Conservation (phyloP, 2,888 invertebrate species). For the Sinentomon sp. region DNA sequence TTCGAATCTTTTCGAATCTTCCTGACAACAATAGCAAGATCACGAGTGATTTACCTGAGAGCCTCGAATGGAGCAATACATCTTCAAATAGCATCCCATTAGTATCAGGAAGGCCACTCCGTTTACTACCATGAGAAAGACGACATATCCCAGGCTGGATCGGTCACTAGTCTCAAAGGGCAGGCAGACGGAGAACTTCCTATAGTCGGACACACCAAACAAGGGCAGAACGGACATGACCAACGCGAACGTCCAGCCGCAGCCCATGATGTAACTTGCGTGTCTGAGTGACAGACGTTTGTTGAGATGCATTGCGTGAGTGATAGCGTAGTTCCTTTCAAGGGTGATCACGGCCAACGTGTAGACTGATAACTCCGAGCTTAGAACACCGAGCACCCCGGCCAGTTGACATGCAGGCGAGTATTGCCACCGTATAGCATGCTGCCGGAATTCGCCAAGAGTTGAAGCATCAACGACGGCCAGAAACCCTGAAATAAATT, state of each 20-base stretch:
- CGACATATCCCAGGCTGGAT: slow-evolving; percentile 59
- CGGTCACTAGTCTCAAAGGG: slow-evolving; percentile 70
- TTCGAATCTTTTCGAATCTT: no score
- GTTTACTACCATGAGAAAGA: slow-evolving; percentile 68
- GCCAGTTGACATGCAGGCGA: slow-evolving; percentile 74
- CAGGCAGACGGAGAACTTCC: slow-evolving; percentile 84
- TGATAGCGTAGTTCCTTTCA: slow-evolving; percentile 87
- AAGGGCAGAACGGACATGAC: slow-evolving; percentile 66
- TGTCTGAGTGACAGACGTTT: slow-evolving; percentile 65
- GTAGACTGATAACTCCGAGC: slow-evolving; percentile 79
- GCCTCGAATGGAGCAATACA: slow-evolving; percentile 93
- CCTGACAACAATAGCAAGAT: no score
- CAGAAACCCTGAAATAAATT: slow-evolving; percentile 36
- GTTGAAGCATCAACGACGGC: slow-evolving; percentile 90
- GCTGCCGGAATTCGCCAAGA: slow-evolving; percentile 78
- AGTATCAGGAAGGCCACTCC: slow-evolving; percentile 78
- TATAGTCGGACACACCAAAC: slow-evolving; percentile 73
- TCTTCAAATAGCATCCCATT: slow-evolving; percentile 84
- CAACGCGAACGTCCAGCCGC: slow-evolving; percentile 74
- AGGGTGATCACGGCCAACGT: slow-evolving; percentile 79
- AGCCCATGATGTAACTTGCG: slow-evolving; percentile 69
- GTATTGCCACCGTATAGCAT: slow-evolving; percentile 93
- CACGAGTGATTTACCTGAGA: no score
- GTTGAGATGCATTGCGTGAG: slow-evolving; percentile 89
- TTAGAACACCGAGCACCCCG: slow-evolving; percentile 78